Percentiles rank a stretch among this genome's conserved stretches.
phyloP scores from a whole-genome alignment of 2,888 invertebrate species.

The Drosophila lutescens region DNA sequence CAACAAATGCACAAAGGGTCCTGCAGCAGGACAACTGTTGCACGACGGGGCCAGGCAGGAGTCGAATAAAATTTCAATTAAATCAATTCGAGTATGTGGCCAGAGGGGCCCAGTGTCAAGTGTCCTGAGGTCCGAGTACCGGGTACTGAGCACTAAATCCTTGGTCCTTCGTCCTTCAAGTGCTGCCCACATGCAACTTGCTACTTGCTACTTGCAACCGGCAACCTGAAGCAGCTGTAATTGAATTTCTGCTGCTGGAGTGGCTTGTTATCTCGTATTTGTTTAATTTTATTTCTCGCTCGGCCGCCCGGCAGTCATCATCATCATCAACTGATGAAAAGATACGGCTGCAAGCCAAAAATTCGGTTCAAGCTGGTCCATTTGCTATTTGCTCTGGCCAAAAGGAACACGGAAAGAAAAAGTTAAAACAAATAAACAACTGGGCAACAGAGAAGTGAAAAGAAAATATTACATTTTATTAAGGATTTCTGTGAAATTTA shows the following conservation, averaged over 20 bases:
- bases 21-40: conserved; percentile 39
- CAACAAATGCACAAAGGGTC: conserved; percentile 47
- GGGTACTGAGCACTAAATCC: not conserved
- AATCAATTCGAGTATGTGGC: conserved; percentile 57
- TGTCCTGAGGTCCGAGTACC: conserved; percentile 4
- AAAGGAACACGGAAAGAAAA: not conserved
- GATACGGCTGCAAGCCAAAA: conserved; percentile 27
- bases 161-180: not conserved
- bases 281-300: conserved; percentile 67
- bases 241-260: conserved; percentile 47
- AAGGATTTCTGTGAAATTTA: no score
- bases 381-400: conserved; percentile 14
- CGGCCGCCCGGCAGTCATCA: conserved; percentile 38
- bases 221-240: conserved; percentile 41
- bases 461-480: no score
- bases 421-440: not conserved
- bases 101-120: conserved; percentile 26
- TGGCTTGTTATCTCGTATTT: conserved; percentile 64
- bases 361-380: conserved; percentile 13
- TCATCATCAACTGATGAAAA: conserved; percentile 43
- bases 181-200: conserved; percentile 1
- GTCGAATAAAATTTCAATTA: conserved; percentile 66
- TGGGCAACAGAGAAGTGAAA: not conserved
- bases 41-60: conserved; percentile 21
- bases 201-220: conserved; percentile 9